Base-by-base conservation (phyloP, 2,113 vertebrate genomes). In the Microtus ochrogaster region DNA sequence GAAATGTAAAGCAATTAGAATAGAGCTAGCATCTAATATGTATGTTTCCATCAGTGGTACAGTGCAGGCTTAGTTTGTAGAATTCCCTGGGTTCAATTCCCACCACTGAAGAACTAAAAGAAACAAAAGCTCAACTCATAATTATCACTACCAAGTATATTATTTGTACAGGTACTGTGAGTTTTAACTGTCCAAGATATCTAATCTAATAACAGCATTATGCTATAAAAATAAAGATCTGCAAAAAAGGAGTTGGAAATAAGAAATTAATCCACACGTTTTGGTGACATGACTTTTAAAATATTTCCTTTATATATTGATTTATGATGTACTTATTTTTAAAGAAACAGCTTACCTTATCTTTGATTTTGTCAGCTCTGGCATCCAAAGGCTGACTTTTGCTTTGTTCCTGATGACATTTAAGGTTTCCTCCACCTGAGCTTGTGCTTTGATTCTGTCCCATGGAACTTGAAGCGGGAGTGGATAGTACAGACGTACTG, bases 281-380 rank as follows among this genome's bases (percentile, higher is more conserved):
- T 13, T 12, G 78, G 41, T 66, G 7, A 3, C 49, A 49, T 92
- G 68, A 84, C 17, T 28, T 90, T 82, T 49, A n/a, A 14, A 8
- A 41, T 30, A 13, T 74, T 74, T 85, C 22, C 3, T 5, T 12
- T 17, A 9, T 82, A 61, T 33, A 16, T 2, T 39, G 26, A 72
- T n/a, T 12, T n/a, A 5, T 76, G 74, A 66, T 30, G 28, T 22
- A 61, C 4, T 76, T 89, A 17, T 66, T 47, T 74, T 96, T 90
- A 6, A 68, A 28, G 52, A 12, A 88, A 49, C 61, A 94, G 94
- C 98, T 98, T 98, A 99, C 99, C 98, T 99, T 99, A 79, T 99
- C 99, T 98, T 99, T 99, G 94, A 98, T 98, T 98, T 99, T 99
- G 94, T 98, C 98, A 94, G 96, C 63, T 97, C 98, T 98, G 89